phyloP scores from a whole-genome alignment of 2,888 invertebrate species.

The Microplitis manilae region DNA sequence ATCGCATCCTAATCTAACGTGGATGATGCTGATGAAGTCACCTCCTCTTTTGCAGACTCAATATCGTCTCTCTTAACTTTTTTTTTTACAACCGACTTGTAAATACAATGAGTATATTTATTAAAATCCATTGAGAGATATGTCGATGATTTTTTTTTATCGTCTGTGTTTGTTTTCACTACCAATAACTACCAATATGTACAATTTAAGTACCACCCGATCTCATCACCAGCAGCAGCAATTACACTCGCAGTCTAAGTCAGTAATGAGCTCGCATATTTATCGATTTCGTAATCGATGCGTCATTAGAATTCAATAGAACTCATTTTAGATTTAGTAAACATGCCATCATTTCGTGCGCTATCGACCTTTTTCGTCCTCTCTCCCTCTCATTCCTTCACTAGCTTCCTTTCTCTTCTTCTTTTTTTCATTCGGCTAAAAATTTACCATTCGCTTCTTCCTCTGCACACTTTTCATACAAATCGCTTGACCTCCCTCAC shows the following conservation, averaged over 20 bases:
- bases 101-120: too few relatives aligned
- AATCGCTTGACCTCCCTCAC: neutral
- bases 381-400: neutral
- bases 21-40: constrained; percentile 47
- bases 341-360: neutral
- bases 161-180: too few relatives aligned
- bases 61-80: constrained; percentile 13
- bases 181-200: too few relatives aligned
- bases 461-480: neutral
- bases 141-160: too few relatives aligned
- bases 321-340: neutral
- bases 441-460: neutral
- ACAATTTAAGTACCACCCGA: too few relatives aligned
- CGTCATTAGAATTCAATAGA: constrained; percentile 6
- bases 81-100: neutral
- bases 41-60: constrained; percentile 41
- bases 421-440: too few relatives aligned
- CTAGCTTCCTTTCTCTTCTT: neutral
- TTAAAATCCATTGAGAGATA: too few relatives aligned
- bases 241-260: too few relatives aligned
- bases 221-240: too few relatives aligned
- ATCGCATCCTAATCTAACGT: constrained; percentile 42
- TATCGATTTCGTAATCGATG: neutral
- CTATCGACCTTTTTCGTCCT: constrained; percentile 2
- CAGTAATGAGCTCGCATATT: neutral